A percentile compares a stretch with the other conserved stretches of the same genome.
phyloP scores from a whole-genome alignment of 1,140 invertebrate species.

The Bacillus rossius region DNA sequence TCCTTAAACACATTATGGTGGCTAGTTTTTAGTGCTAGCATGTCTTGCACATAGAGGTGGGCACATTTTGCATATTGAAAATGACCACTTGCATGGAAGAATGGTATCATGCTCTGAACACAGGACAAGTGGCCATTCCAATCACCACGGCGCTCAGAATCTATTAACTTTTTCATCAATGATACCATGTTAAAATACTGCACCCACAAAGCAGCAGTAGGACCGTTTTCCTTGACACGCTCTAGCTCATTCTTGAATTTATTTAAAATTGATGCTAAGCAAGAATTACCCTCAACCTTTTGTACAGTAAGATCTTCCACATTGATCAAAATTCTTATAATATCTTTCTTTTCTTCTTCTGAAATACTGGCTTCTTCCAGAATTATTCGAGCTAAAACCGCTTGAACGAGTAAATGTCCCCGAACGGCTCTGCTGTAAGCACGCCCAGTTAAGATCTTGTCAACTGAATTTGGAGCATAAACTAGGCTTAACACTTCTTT shows the following conservation, averaged over 20 bases:
- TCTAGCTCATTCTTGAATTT: neutral
- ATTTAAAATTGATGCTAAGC: too few relatives aligned
- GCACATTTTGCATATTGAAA: constrained; percentile 42
- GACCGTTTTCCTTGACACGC: neutral
- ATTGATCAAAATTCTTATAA: neutral
- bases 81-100: constrained; percentile 40
- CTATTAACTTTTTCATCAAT: constrained; percentile 33
- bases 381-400: neutral
- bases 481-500: constrained; percentile 30
- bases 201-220: constrained; percentile 31
- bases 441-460: constrained; percentile 39
- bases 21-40: constrained; percentile 29
- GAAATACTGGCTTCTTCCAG: neutral
- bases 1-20: constrained; percentile 34
- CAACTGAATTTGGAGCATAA: constrained; percentile 30
- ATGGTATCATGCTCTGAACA: constrained; percentile 41
- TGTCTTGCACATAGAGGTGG: constrained; percentile 43
- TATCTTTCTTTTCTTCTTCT: neutral
- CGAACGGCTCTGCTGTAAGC: constrained; percentile 38
- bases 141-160: constrained; percentile 37
- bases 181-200: constrained; percentile 39
- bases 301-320: neutral
- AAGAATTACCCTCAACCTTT: neutral
- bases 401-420: constrained; percentile 37
- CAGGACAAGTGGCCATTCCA: constrained; percentile 38